Evolutionary conservation across 2,797 vertebrate genomes (phyloP).

Genomic region (Rhabdomys pumilio): DNA sequence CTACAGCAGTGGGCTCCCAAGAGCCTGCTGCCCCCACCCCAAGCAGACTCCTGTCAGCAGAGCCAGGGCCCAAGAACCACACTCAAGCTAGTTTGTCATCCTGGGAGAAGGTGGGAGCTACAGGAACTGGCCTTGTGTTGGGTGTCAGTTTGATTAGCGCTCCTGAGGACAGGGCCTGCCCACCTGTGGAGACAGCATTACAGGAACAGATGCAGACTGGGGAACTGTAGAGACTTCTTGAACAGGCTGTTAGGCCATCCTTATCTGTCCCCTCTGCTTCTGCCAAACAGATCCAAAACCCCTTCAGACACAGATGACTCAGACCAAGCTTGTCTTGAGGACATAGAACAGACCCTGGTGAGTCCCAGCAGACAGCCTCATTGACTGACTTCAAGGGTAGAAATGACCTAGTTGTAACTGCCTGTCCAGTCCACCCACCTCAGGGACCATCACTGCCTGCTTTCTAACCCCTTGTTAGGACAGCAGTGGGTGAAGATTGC

Average conservation of each 20-base stretch:
- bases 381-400: neutral
- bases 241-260: neutral
- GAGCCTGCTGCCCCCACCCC: neutral
- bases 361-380: neutral
- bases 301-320: slow-evolving; percentile 31
- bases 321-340: neutral
- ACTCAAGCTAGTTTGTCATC: neutral
- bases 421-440: neutral
- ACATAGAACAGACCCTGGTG: neutral
- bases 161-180: neutral
- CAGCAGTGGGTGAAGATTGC: neutral
- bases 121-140: neutral
- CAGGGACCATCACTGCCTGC: neutral
- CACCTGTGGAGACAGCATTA: too few species aligned
- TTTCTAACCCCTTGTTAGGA: neutral
- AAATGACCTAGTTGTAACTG: neutral
- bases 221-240: neutral
- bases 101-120: neutral
- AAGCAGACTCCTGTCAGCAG: rapidly evolving
- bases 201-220: too few species aligned
- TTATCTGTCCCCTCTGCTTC: neutral
- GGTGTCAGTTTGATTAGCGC: neutral
- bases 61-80: neutral
- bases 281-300: neutral
- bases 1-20: neutral